Conservation (phyloP, 2,113 vertebrate species). For the western clawed frog (Xenopus tropicalis) region DNA sequence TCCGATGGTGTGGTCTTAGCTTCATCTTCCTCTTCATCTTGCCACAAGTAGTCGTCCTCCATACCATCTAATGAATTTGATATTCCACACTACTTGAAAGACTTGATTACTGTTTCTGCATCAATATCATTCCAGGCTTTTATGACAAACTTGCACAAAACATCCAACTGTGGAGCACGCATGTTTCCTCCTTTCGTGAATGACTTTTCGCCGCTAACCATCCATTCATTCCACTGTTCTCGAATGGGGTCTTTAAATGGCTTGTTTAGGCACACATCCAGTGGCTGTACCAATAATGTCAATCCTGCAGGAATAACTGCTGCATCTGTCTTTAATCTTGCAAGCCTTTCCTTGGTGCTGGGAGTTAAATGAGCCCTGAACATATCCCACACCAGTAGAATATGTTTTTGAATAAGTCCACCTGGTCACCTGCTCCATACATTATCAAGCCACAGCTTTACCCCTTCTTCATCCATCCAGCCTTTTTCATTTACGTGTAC, state of each 20-base stretch:
- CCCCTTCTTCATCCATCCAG: slow-evolving; percentile 15
- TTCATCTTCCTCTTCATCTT: slow-evolving; percentile 38
- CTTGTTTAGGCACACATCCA: slow-evolving; percentile 18
- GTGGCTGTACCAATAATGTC: slow-evolving; percentile 12
- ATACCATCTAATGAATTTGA: slow-evolving; percentile 42
- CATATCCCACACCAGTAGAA: neutral
- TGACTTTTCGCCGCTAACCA: slow-evolving; percentile 34
- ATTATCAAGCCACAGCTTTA: slow-evolving; percentile 14
- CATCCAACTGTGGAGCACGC: slow-evolving; percentile 37
- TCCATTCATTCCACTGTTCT: slow-evolving; percentile 41
- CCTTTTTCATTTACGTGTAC: slow-evolving; percentile 23
- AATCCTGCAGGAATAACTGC: slow-evolving; percentile 30
- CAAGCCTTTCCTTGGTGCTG: slow-evolving; percentile 17
- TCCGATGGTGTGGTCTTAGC: slow-evolving; percentile 19
- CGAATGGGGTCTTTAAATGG: slow-evolving; percentile 29
- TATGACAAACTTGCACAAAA: slow-evolving; percentile 27
- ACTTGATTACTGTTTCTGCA: slow-evolving; percentile 14
- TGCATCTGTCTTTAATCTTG: slow-evolving; percentile 18
- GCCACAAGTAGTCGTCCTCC: slow-evolving; percentile 32
- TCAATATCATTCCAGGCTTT: slow-evolving; percentile 26
- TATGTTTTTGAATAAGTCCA: slow-evolving; percentile 5
- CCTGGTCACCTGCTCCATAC: slow-evolving; percentile 20
- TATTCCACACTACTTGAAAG: slow-evolving; percentile 38
- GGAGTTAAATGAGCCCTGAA: neutral
- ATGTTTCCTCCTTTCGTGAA: slow-evolving; percentile 35